These are phyloP conservation scores for Acyrthosiphon pisum DNA, from an alignment of 1,140 invertebrate species.

Conservation along the genomic window DNA sequence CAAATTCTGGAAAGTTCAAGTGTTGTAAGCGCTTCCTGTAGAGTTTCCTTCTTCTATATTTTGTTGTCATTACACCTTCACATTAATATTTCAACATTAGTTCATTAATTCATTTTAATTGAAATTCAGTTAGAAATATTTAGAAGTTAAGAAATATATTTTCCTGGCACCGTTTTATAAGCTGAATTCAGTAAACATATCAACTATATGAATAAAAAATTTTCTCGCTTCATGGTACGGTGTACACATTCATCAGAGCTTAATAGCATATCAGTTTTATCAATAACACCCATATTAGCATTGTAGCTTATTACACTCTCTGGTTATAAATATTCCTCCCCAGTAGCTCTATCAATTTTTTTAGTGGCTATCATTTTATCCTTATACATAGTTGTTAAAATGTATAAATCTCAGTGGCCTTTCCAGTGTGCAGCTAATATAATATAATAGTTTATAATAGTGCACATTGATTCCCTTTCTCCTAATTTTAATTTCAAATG, in stretches of 20 bases:
- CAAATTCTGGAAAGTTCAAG: too few relatives aligned
- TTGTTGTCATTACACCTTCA: neutral
- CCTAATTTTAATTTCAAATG: conserved; percentile 59
- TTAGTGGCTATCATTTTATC: conserved; percentile 57
- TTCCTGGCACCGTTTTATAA: conserved; percentile 45
- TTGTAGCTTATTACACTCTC: conserved; percentile 63
- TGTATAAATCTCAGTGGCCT: conserved; percentile 61
- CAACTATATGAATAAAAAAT: conserved; percentile 62
- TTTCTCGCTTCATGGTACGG: conserved; percentile 63
- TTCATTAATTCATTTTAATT: conserved; percentile 52
- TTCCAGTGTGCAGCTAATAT: conserved; percentile 60
- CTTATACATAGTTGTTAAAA: conserved; percentile 61
- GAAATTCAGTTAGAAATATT: conserved; percentile 27
- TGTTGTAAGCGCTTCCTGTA: neutral
- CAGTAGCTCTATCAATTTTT: conserved; percentile 55
- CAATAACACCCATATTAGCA: conserved; percentile 63
- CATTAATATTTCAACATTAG: conserved; percentile 43
- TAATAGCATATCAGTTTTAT: conserved; percentile 62
- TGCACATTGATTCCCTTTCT: conserved; percentile 59
- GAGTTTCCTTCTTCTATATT: neutral
- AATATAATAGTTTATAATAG: conserved; percentile 59
- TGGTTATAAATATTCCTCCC: conserved; percentile 61
- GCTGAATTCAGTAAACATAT: conserved; percentile 58
- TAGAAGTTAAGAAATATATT: neutral
- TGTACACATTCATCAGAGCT: conserved; percentile 61